Base-by-base conservation (phyloP, 37 sponge, comb jelly and placozoan genomes). In the Diacarnus erythraeanus region DNA sequence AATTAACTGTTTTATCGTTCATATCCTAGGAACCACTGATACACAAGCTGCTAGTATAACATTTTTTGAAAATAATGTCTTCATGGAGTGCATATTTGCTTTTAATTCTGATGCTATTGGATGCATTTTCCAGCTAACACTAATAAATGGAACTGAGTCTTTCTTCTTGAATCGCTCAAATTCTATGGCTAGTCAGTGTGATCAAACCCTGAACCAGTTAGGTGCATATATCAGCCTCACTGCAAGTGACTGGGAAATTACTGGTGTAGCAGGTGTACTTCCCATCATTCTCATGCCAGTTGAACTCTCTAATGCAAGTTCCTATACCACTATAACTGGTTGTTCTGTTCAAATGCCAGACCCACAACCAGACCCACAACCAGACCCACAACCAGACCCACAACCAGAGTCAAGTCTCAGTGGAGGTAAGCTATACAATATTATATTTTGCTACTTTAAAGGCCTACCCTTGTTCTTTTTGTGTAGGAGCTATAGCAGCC, bases 61-160 rank as follows among this genome's bases (percentile, higher is more conserved):
- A 21, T 68, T 68, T 38, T 68, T 68, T 68, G 69, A 68, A 21
- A 68, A 68, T 27, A 68, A 68, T 38, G 20, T 68, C 20, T 34
- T 21, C 5, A 35, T 68, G 4, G 4, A 5, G 10, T 68, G 69
- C 20, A 68, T 3, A 17, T 68, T 68, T 68, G 35, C 69, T 27
- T 15, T 9, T 15, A 38, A 20, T 34, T 34, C 39, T 34, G 8
- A 17, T 20, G 38, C 69, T 68, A 5, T 21, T 8, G 69, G 69
- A 8, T 68, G 69, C 39, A 38, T 68, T 2, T 68, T 68, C 69
- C 38, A 68, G 15, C 38, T 68, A 12, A 35, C 69, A 34, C 38
- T 68, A 21, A 27, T 9, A 4, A 68, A 68, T 34, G 69, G 38
- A 20, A 30, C 69, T 6, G 69, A 68, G 39, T 9, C 27, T 12